Base-by-base conservation (phyloP, 1,140 invertebrate genomes). In the Solenopsis invicta region DNA sequence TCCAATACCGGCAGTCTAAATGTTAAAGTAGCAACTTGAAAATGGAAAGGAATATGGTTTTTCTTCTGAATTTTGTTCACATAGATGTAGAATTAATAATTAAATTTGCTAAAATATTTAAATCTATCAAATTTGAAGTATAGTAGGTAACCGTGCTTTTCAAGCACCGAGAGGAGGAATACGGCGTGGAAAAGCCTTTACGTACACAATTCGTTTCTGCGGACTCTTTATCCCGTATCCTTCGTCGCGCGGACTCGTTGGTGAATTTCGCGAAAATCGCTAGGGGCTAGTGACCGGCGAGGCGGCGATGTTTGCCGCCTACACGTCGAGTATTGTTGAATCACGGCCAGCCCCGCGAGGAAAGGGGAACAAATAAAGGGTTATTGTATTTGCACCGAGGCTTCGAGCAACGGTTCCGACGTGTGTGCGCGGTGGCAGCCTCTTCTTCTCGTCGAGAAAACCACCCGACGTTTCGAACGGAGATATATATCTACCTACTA, bases 341-440 rank as follows among this genome's bases (percentile, higher is more conserved):
- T 94, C 94, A 94, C 91, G 91, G 93, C 91, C 92, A 94, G 92
- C 87, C 88, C 85, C 86, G 88, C 21, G 76, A 92, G 90, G 66
- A 90, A 92, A 76, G 89, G 88, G 93, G 92, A 94, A 94, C 94
- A 95, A 95, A 95, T 95, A 95, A 95, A 95, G 95, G 95, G 95
- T 95, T 95, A 95, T 95, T 95, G 92, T 95, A 95, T 95, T 95
- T 95, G 92, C 94, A 87, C 93, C 88, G 82, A 92, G 77, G 93
- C 91, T 94, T 48, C 74, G 86, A 85, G 88, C 87, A 71, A 93
- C 84, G 77, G 85, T 61, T 56, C 54, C 61, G 69, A 89, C 92
- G 85, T 89, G 91, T 89, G 92, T 89, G 69, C 86, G 59, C 84
- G 71, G 72, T 66, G 89, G 54, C 74, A 67, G 72, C 75, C 87